These are phyloP conservation scores for Creontiades dilutus DNA, from an alignment of 2,888 invertebrate genomes.

Conservation along the genomic window DNA sequence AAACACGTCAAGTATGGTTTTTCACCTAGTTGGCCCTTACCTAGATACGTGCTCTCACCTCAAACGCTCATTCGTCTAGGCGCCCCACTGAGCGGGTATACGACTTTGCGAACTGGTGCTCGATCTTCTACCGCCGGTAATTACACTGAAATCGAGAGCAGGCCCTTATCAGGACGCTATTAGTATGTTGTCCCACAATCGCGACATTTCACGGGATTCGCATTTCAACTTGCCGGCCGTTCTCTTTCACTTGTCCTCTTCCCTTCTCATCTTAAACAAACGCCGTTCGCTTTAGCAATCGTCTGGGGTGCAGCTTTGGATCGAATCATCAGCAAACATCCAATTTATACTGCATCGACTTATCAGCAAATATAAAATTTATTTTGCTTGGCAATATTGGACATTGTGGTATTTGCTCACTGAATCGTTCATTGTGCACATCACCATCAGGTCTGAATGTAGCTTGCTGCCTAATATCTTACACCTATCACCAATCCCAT, in stretches of 20 bases:
- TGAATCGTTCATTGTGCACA: too few relatives aligned
- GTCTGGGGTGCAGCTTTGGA: too few relatives aligned
- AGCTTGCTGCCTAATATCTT: too few relatives aligned
- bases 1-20: background rate
- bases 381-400: too few relatives aligned
- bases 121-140: constrained; percentile 1
- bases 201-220: background rate
- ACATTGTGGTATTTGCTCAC: too few relatives aligned
- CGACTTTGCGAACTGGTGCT: background rate
- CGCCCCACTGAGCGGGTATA: background rate
- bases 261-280: background rate
- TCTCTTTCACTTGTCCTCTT: background rate
- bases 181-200: constrained; percentile 8
- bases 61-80: background rate
- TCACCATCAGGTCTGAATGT: too few relatives aligned
- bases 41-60: background rate
- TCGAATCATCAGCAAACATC: too few relatives aligned
- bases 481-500: too few relatives aligned
- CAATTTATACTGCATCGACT: too few relatives aligned
- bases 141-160: constrained; percentile 36
- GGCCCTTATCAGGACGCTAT: constrained; percentile 2
- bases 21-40: constrained; percentile 10
- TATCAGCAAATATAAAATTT: too few relatives aligned
- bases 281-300: too few relatives aligned
- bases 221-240: constrained; percentile 22